These are phyloP conservation scores for Neodiprion pinetum DNA, from an alignment of 1,140 invertebrate genomes.

Conservation along the genomic window DNA sequence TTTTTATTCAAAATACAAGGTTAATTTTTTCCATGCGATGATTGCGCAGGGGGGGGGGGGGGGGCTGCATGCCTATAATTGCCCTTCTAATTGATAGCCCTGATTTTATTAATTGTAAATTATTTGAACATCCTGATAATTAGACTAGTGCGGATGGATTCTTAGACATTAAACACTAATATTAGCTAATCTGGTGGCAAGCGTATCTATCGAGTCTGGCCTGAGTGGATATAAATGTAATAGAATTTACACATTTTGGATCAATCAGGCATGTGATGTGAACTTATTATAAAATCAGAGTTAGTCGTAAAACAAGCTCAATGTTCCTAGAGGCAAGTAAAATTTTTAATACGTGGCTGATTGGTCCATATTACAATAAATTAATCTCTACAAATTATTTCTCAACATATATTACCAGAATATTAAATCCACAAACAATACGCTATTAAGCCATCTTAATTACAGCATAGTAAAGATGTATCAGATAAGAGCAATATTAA, in stretches of 20 bases:
- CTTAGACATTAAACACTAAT: background rate
- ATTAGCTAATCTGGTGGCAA: slow-evolving; percentile 5
- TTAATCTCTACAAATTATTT: background rate
- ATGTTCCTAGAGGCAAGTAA: background rate
- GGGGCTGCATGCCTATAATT: background rate
- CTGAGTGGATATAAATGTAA: background rate
- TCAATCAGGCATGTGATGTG: too few species aligned
- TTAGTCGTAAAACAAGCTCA: too few species aligned
- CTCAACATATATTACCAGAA: background rate
- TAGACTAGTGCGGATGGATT: slow-evolving; percentile 4
- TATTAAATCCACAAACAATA: background rate
- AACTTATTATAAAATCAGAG: too few species aligned
- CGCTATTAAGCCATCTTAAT: background rate
- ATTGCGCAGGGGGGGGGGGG: too few species aligned
- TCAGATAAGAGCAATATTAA: background rate
- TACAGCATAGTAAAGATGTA: background rate
- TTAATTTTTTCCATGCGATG: too few species aligned
- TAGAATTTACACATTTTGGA: background rate
- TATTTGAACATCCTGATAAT: background rate
- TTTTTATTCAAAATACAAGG: too few species aligned
- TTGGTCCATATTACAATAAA: background rate
- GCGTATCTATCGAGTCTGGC: background rate
- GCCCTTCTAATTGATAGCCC: background rate
- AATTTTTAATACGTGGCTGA: background rate
- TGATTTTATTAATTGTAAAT: background rate